Evolutionary conservation across 2,797 vertebrate genomes (phyloP), one percentile per base, ranked within the genome.

Genomic region (Pachyuromys duprasi): DNA sequence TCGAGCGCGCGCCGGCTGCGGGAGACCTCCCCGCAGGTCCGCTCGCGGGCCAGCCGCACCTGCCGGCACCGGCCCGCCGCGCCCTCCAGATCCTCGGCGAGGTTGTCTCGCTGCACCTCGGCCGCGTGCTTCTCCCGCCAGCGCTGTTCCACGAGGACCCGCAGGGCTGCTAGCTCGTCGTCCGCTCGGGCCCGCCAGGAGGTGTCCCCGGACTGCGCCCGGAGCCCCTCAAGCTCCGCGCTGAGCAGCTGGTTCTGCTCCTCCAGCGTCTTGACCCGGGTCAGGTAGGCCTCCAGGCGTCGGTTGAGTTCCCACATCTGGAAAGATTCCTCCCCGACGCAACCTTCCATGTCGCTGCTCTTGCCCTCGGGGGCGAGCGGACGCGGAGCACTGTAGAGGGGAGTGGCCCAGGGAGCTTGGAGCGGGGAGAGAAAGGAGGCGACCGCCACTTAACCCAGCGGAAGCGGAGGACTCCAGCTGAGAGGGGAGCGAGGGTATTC

Each of bases 231-330:
- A 86, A 98, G 97, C 93, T 98, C 97, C 1, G 94, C 91, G 36
- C 98, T 95, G 36, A 99, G 98, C 80, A 97, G 80, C 53, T 98
- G 98, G 0, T 99, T 99, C 94, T 99, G 99, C 97, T 99, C 99
- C 96, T 99, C 99, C 78, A 99, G 98, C 86, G 98, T 98, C 98
- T 99, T 99, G 89, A 99, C 99, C 5, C 99, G 98, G 94, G 98
- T 98, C 97, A 99, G 98, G 96, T 99, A 99, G 5, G 98, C 98
- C 95, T 99, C 99, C 95, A 99, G 98, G 28, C 99, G 98, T 76
- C 97, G 98, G 98, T 99, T 99, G 96, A 99, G 99, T 97, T 99
- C 99, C 98, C 99, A 99, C 99, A 99, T 99, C 98, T 99, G 99
- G 57, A 99, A 98, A 55, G 99, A 99, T 89, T 99, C 99, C 76